Percentiles rank a stretch among this genome's conserved stretches.
Conservation (phyloP, 1,140 invertebrate species). For the Mizuhopecten yessoensis region DNA sequence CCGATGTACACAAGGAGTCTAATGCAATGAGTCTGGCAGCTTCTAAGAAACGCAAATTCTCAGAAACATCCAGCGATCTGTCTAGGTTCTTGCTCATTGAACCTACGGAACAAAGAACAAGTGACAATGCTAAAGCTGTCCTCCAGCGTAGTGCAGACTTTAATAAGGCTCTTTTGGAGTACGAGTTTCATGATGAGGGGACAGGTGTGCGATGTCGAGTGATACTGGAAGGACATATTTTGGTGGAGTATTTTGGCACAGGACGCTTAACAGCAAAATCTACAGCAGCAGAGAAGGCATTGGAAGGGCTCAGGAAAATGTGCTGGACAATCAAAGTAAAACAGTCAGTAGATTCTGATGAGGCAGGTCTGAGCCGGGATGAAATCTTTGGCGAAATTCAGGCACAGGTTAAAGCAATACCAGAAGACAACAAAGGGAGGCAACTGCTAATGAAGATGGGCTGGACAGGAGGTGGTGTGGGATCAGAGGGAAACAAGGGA, state of each 20-base stretch:
- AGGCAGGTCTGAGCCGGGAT: slow-evolving; percentile 66
- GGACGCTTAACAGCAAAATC: slow-evolving; percentile 67
- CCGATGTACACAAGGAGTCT: not conserved
- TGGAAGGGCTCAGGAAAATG: slow-evolving; percentile 68
- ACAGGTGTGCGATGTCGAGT: slow-evolving; percentile 66
- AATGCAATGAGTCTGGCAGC: not conserved
- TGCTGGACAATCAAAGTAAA: slow-evolving; percentile 85
- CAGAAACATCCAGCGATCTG: slow-evolving; percentile 51
- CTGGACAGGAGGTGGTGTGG: slow-evolving; percentile 91
- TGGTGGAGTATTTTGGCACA: slow-evolving; percentile 66
- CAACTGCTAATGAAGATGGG: slow-evolving; percentile 92
- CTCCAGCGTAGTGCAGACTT: slow-evolving; percentile 65
- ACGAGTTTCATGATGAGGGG: slow-evolving; percentile 66
- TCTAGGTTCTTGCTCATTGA: slow-evolving; percentile 64
- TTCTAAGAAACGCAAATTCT: slow-evolving; percentile 48
- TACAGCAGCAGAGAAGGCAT: slow-evolving; percentile 67
- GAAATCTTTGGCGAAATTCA: slow-evolving; percentile 76
- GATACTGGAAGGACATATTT: slow-evolving; percentile 64
- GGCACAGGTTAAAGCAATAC: slow-evolving; percentile 69
- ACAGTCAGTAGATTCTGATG: slow-evolving; percentile 83
- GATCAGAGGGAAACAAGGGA: slow-evolving; percentile 86
- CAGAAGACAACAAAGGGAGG: slow-evolving; percentile 86
- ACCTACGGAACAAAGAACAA: not conserved
- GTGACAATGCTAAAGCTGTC: slow-evolving; percentile 48
- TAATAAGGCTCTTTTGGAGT: slow-evolving; percentile 62